Percentiles rank a stretch among this genome's conserved stretches.
These are phyloP conservation scores for Hymenochirus boettgeri DNA, from an alignment of 2,113 vertebrate genomes.

Conservation along the genomic window DNA sequence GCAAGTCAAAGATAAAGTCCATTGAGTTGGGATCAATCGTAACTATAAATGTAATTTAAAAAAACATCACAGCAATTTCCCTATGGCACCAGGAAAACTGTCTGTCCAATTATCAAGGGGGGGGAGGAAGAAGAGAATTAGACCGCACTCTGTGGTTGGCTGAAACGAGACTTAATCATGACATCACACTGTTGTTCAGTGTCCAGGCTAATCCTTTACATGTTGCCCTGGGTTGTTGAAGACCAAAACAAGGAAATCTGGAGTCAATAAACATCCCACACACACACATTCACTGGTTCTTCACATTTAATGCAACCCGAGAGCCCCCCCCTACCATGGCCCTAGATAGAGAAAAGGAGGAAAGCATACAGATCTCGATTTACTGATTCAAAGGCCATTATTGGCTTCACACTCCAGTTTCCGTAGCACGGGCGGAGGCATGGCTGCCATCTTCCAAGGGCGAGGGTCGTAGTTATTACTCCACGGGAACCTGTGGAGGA, in stretches of 20 bases:
- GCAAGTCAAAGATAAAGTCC: too few species aligned
- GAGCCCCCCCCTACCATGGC: neutral
- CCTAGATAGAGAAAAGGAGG: neutral
- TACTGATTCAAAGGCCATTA: constrained; percentile 98
- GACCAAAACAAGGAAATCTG: constrained; percentile 55
- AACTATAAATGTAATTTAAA: too few species aligned
- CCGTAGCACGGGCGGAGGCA: constrained; percentile 92
- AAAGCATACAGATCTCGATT: constrained; percentile 89
- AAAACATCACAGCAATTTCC: too few species aligned
- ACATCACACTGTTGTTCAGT: constrained; percentile 45
- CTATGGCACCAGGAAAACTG: constrained; percentile 4
- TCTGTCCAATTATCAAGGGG: neutral
- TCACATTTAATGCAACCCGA: too few species aligned
- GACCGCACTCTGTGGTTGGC: neutral
- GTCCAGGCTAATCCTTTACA: constrained; percentile 21
- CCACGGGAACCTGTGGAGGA: constrained; percentile 83
- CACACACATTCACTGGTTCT: neutral
- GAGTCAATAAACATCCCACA: constrained; percentile 48
- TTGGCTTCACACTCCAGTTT: constrained; percentile 98
- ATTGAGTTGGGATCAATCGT: too few species aligned
- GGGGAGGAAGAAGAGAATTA: neutral
- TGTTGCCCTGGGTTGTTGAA: constrained; percentile 46
- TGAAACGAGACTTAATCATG: constrained; percentile 40
- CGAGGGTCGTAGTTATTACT: constrained; percentile 98
- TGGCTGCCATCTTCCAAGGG: constrained; percentile 96